phyloP scores from a whole-genome alignment of 2,113 vertebrate genomes.

The Rafetus swinhoei region DNA sequence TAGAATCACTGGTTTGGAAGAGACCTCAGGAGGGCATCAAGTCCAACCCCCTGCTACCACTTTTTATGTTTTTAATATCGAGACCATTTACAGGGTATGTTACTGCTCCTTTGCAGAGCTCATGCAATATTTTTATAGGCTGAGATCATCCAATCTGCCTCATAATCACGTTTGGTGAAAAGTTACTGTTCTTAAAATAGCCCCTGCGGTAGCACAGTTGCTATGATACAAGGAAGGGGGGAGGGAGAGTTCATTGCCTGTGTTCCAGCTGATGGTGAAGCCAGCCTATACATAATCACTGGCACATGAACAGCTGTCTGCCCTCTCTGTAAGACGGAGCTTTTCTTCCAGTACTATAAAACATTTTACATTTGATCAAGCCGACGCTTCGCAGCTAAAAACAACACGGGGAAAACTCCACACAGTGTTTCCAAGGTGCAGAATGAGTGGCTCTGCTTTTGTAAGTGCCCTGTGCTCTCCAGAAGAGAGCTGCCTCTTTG shows the following conservation, averaged over 20 bases:
- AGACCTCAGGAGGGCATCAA: too few relatives aligned
- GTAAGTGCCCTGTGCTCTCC: not conserved
- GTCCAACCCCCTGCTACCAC: not conserved
- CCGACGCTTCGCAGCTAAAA: not conserved
- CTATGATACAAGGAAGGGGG: constrained; percentile 72
- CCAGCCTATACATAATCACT: constrained; percentile 46
- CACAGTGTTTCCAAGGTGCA: not conserved
- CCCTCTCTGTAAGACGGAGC: not conserved
- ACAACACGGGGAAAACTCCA: not conserved
- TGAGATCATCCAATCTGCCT: constrained; percentile 59
- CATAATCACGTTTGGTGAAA: constrained; percentile 71
- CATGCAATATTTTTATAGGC: constrained; percentile 64
- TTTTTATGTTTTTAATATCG: not conserved
- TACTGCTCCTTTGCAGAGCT: constrained; percentile 26
- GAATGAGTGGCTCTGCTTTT: not conserved
- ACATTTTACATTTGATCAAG: not conserved
- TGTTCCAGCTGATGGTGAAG: constrained; percentile 48
- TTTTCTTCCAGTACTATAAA: not conserved
- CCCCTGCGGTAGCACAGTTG: constrained; percentile 71
- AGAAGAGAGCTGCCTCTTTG: not conserved
- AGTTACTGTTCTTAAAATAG: constrained; percentile 80
- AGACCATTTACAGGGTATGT: constrained; percentile 12
- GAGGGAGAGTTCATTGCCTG: constrained; percentile 53
- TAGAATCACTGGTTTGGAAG: not conserved
- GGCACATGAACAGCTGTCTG: constrained; percentile 27